Percentiles rank a stretch among this genome's conserved stretches.
Conservation (phyloP, 2,888 invertebrate species). For the Trichacis sp. region DNA sequence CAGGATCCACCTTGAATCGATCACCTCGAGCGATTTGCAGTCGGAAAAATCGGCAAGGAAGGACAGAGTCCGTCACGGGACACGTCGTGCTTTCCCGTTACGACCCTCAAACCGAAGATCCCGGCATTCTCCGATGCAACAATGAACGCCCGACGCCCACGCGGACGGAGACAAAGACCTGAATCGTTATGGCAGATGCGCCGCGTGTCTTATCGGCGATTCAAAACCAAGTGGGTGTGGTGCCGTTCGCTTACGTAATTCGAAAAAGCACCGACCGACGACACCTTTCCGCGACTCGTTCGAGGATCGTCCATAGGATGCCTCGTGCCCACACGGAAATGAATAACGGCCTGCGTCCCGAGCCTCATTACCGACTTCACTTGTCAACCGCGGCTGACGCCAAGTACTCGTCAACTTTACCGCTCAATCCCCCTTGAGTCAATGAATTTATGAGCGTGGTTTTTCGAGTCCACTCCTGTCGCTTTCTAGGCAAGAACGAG, state of each 20-base stretch:
- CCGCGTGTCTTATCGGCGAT: slow-evolving; percentile 45
- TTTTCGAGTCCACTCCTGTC: too few species aligned
- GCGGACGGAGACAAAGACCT: slow-evolving; percentile 55
- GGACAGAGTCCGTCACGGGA: slow-evolving; percentile 12
- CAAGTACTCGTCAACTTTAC: neutral
- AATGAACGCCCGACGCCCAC: slow-evolving; percentile 60
- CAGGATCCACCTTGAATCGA: too few species aligned
- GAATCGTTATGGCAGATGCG: slow-evolving; percentile 47
- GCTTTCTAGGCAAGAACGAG: too few species aligned
- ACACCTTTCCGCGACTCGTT: slow-evolving; percentile 20
- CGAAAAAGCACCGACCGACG: slow-evolving; percentile 44
- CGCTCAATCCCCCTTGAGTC: neutral
- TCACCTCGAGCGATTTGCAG: too few species aligned
- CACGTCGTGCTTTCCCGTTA: slow-evolving; percentile 36
- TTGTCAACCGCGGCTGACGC: neutral
- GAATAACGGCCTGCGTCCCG: slow-evolving; percentile 4
- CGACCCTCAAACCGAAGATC: neutral
- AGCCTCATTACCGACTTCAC: neutral
- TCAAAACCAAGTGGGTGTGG: slow-evolving; percentile 50
- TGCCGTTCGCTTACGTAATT: slow-evolving; percentile 52
- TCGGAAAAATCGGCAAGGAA: too few species aligned
- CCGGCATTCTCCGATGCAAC: slow-evolving; percentile 42
- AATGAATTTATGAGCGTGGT: neutral
- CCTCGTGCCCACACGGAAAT: slow-evolving; percentile 28
- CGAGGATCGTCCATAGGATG: slow-evolving; percentile 51